phyloP scores from a whole-genome alignment of 2,888 invertebrate species.

The Busseola fusca region DNA sequence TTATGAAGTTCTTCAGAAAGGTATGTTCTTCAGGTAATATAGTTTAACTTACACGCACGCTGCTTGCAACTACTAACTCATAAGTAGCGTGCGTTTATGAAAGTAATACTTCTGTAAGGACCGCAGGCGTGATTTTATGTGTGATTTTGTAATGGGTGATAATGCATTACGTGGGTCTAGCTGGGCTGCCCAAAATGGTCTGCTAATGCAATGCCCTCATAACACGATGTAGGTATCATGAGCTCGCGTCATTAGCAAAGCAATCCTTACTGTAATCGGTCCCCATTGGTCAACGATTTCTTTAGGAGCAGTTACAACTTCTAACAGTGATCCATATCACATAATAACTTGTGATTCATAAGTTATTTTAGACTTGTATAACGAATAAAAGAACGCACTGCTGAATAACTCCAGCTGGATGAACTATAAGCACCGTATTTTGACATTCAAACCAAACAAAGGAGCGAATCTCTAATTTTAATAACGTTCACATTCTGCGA shows the following conservation, averaged over 20 bases:
- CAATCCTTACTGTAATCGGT: background rate
- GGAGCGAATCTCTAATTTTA: too few species aligned
- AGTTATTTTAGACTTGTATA: background rate
- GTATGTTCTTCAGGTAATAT: background rate
- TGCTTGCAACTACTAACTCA: too few species aligned
- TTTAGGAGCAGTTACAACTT: background rate
- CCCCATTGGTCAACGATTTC: background rate
- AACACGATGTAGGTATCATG: background rate
- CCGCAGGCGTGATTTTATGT: too few species aligned
- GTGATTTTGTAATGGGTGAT: background rate
- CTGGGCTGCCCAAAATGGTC: constrained; percentile 4
- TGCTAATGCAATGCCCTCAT: background rate
- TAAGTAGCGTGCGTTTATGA: too few species aligned
- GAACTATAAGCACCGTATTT: background rate
- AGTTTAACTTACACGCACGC: too few species aligned
- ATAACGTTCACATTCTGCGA: too few species aligned
- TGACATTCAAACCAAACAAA: background rate
- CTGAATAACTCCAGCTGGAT: background rate
- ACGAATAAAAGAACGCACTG: background rate
- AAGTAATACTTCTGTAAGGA: too few species aligned
- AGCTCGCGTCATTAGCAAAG: background rate
- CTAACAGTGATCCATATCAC: background rate
- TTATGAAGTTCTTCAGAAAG: background rate
- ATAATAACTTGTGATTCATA: too few species aligned
- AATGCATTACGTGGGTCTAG: background rate